Evolutionary conservation across 64 coral and sea anemone genomes (phyloP), one percentile per base, ranked within the genome.

Genomic region (Orbicella faveolata): DNA sequence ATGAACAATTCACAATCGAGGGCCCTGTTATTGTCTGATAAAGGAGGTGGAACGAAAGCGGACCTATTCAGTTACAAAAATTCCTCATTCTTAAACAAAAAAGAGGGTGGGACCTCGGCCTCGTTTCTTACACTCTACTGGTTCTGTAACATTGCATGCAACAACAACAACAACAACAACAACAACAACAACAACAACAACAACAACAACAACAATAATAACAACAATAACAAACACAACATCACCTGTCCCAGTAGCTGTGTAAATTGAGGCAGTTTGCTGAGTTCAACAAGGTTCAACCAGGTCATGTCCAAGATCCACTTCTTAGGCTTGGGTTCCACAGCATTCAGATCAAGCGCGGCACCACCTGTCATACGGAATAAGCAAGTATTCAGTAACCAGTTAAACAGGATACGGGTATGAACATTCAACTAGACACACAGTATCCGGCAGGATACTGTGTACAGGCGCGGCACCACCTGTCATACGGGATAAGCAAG

Each of bases 291-390:
- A 26, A 99, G 87, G 59, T 99, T 99, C 74, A 99, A 69, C 97
- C 97, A 99, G 6, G 97, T 99, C 88, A 99, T 88, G 68, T 99
- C 97, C 25, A 95, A 86, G 79, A 99, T 99, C 97, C 97, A 99
- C 76, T 99, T 99, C 89, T 99, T 99, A 23, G 97, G 97, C 77
- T 99, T 99, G 59, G 97, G 94, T 83, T 99, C 97, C 57, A 99
- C 97, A 19, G 94, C 94, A 89, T 99, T 99, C 14, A 99, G 66
- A 89, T 99, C 97, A 23, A 99, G 80, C 79, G 97, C 97, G 9
- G 97, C 97, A 16, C 97, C 97, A 81, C 97, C 97, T 99, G 66
- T 23, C 37, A 30, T 30, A 30, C 30, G 30, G 30, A 0, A 30
- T 6, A 83, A 63, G 53, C 35, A 83, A 83, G 7, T 51, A 53